Conservation (phyloP, 2,888 invertebrate genomes). For the Hybos culiciformis region DNA sequence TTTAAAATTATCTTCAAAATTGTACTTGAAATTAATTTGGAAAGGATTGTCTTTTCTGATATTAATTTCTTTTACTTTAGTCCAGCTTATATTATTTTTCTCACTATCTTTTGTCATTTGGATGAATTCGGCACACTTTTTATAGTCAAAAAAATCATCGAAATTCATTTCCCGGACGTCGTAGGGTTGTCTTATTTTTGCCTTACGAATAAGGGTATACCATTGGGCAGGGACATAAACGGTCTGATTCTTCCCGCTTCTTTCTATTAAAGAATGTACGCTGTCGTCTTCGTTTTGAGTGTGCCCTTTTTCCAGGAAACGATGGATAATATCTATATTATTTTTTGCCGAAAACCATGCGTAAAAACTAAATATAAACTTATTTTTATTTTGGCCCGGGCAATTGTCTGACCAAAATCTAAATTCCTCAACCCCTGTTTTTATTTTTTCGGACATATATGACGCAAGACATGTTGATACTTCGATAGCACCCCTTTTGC, state of each 20-base stretch:
- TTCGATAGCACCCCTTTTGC: neutral
- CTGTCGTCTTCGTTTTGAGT: constrained; percentile 21
- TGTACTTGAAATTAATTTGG: too few relatives aligned
- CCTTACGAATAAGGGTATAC: neutral
- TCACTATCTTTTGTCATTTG: too few relatives aligned
- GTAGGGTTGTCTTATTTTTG: neutral
- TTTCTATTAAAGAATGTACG: constrained; percentile 18
- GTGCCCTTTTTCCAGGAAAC: constrained; percentile 19
- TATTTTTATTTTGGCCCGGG: constrained; percentile 19
- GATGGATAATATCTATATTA: constrained; percentile 17
- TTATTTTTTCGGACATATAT: neutral
- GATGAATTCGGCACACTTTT: too few relatives aligned
- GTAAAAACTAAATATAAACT: constrained; percentile 18
- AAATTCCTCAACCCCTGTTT: constrained; percentile 15
- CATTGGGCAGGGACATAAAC: constrained; percentile 7
- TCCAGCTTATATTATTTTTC: too few relatives aligned
- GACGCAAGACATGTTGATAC: neutral
- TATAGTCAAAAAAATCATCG: neutral
- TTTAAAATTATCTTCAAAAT: too few relatives aligned
- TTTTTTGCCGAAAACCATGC: constrained; percentile 14
- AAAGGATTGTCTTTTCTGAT: too few relatives aligned
- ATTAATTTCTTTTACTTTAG: too few relatives aligned
- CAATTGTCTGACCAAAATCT: constrained; percentile 21
- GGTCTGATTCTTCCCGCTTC: constrained; percentile 9
- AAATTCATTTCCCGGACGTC: neutral